Evolutionary conservation across 2,888 invertebrate genomes (phyloP).

Genomic region (Drosophila buzzatii): DNA sequence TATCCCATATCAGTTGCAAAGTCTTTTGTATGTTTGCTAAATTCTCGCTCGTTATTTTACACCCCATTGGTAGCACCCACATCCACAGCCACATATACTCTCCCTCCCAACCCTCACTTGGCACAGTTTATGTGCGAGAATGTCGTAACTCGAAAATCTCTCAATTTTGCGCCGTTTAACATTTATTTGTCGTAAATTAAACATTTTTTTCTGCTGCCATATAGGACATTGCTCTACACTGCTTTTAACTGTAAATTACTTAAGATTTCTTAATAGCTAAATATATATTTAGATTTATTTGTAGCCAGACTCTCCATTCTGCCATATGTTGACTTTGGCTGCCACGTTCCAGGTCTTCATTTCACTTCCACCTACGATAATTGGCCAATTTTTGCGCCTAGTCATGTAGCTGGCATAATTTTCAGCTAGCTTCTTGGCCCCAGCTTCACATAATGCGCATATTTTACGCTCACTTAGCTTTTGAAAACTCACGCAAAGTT

Average conservation of each 20-base stretch:
- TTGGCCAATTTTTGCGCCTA: constrained; percentile 64
- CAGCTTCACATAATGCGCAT: constrained; percentile 26
- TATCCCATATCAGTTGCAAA: constrained; percentile 75
- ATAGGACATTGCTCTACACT: neutral
- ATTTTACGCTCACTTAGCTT: constrained; percentile 54
- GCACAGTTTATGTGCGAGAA: constrained; percentile 69
- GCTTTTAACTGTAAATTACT: constrained; percentile 11
- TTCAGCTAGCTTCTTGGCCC: constrained; percentile 15
- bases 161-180: constrained; percentile 75
- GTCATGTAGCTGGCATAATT: constrained; percentile 70
- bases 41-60: constrained; percentile 75
- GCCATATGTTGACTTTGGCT: constrained; percentile 48
- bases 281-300: constrained; percentile 7
- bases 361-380: constrained; percentile 35
- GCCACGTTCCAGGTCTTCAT: neutral
- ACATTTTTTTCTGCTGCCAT: constrained; percentile 46
- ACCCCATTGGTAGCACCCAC: constrained; percentile 66
- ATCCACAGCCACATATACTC: neutral
- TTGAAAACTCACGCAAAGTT: constrained; percentile 28
- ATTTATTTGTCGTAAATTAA: constrained; percentile 80
- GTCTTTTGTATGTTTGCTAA: constrained; percentile 61
- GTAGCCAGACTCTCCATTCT: neutral
- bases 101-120: constrained; percentile 28
- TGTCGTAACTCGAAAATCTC: constrained; percentile 76
- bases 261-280: constrained; percentile 1